Conservation (phyloP, 2,113 vertebrate genomes). For the Actinemys pallida region DNA sequence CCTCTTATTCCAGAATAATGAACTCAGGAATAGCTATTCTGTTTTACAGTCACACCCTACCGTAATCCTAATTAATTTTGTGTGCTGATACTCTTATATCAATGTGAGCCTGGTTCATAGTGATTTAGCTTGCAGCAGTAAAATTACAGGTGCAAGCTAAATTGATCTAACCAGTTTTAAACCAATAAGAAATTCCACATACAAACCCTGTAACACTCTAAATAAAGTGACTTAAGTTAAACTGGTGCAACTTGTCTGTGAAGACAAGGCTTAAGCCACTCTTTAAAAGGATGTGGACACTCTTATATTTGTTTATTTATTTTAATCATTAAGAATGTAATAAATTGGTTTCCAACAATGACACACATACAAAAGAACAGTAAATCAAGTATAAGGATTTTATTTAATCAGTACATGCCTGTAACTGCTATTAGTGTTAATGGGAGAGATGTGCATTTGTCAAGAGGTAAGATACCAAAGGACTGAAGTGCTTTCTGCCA, state of each 20-base stretch:
- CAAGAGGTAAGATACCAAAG: slow-evolving; percentile 39
- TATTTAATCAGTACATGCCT: not conserved
- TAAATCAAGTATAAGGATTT: not conserved
- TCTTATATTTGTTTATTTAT: not conserved
- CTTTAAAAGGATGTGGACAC: not conserved
- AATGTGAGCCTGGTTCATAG: not conserved
- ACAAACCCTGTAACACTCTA: not conserved
- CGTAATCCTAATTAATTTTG: not conserved
- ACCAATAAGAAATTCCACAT: fast-evolving
- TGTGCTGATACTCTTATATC: not conserved
- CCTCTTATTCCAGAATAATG: not conserved
- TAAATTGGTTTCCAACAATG: not conserved
- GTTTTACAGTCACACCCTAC: not conserved
- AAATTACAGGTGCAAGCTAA: not conserved
- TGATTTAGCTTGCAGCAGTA: not conserved
- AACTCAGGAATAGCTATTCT: not conserved
- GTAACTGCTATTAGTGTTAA: slow-evolving; percentile 35
- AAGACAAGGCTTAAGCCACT: not conserved
- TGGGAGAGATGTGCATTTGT: slow-evolving; percentile 19
- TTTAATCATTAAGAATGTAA: not conserved
- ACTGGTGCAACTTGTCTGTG: not conserved
- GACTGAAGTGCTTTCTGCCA: not conserved
- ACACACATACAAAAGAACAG: not conserved
- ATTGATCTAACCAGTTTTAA: not conserved
- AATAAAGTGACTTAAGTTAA: not conserved